phyloP scores from a whole-genome alignment of 2,113 vertebrate species.

The Sapajus apella region DNA sequence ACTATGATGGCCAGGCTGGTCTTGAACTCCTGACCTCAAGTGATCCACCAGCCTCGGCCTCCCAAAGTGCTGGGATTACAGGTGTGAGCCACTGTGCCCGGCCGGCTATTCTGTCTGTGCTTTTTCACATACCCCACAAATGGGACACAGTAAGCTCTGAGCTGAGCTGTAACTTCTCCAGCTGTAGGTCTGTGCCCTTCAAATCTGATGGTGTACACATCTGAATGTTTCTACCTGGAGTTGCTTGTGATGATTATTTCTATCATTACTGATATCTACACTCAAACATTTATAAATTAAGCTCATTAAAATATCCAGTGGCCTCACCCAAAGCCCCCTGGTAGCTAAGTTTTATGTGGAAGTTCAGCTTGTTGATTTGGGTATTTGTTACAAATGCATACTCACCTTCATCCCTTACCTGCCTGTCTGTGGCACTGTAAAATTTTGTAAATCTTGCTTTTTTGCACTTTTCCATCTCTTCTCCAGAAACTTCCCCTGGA shows the following conservation, averaged over 20 bases:
- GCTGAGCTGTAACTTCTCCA: not conserved
- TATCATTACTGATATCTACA: too few relatives aligned
- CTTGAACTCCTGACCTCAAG: too few relatives aligned
- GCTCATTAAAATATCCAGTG: not conserved
- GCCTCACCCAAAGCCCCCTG: too few relatives aligned
- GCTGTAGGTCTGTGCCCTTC: not conserved
- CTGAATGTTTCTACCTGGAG: too few relatives aligned
- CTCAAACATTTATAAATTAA: not conserved
- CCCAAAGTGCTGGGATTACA: too few relatives aligned
- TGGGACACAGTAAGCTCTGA: too few relatives aligned
- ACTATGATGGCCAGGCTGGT: too few relatives aligned
- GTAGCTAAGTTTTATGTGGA: too few relatives aligned
- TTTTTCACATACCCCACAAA: not conserved
- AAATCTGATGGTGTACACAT: not conserved
- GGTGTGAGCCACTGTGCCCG: fast-evolving
- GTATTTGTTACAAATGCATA: not conserved
- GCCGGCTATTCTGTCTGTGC: not conserved
- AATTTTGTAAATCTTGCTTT: not conserved
- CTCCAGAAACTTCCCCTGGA: not conserved
- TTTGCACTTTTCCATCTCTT: not conserved
- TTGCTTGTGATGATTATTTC: not conserved
- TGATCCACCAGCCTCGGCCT: too few relatives aligned
- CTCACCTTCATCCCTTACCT: fast-evolving
- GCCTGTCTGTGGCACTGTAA: not conserved
- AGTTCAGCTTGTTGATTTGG: not conserved